These are phyloP conservation scores for Drosophila peninsularis DNA, from an alignment of 2,888 invertebrate genomes.

Conservation along the genomic window DNA sequence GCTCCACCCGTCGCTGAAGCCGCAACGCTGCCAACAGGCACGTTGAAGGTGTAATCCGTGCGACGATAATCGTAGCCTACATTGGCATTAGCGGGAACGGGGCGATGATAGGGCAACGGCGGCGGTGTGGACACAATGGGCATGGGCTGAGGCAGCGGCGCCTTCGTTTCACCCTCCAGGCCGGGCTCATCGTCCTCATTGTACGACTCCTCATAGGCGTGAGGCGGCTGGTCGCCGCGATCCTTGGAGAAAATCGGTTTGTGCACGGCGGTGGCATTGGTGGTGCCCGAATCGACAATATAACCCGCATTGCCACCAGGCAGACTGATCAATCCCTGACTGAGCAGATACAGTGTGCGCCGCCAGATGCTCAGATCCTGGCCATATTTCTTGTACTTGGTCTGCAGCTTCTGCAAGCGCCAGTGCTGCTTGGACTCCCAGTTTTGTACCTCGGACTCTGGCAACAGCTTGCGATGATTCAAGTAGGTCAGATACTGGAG, in stretches of 20 bases:
- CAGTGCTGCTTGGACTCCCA: constrained; percentile 70
- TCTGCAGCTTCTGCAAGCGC: constrained; percentile 61
- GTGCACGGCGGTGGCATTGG: constrained; percentile 65
- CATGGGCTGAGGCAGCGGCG: constrained; percentile 29
- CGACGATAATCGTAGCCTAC: constrained; percentile 58
- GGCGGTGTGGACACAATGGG: constrained; percentile 38
- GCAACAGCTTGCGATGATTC: constrained; percentile 74
- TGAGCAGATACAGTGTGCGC: constrained; percentile 75
- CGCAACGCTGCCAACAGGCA: constrained; percentile 51
- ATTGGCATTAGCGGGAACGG: constrained; percentile 13
- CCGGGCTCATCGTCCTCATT: constrained; percentile 81
- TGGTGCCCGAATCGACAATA: constrained; percentile 64
- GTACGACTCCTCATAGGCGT: constrained; percentile 79
- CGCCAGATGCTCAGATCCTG: constrained; percentile 78
- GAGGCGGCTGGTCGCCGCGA: constrained; percentile 84
- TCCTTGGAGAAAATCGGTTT: constrained; percentile 78
- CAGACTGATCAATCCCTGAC: constrained; percentile 79
- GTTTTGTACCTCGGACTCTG: constrained; percentile 56
- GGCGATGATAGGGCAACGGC: constrained; percentile 43
- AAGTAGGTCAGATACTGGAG: constrained; percentile 68
- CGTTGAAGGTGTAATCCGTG: constrained; percentile 56
- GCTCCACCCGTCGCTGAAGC: constrained; percentile 60
- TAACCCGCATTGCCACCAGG: constrained; percentile 63
- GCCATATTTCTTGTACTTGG: constrained; percentile 63
- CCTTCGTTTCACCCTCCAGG: constrained; percentile 66